Conservation (phyloP, 2,888 invertebrate genomes). For the Philopedon plagiatum region DNA sequence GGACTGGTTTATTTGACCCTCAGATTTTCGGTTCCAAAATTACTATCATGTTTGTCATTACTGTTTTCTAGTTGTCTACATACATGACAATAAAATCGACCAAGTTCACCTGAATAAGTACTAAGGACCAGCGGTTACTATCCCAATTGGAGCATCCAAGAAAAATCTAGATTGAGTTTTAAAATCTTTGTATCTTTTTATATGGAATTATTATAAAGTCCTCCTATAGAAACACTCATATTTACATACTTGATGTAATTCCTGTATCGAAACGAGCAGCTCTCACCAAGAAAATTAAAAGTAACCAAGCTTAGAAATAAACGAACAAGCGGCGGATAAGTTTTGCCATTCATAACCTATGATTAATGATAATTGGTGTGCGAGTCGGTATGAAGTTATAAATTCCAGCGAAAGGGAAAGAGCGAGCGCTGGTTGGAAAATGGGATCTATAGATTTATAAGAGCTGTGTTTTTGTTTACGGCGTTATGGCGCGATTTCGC, state of each 20-base stretch:
- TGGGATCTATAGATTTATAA: constrained; percentile 60
- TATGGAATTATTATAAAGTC: too few relatives aligned
- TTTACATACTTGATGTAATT: not conserved
- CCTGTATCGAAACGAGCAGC: not conserved
- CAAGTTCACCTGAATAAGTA: too few relatives aligned
- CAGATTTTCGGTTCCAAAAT: too few relatives aligned
- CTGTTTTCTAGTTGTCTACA: too few relatives aligned
- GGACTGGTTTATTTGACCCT: too few relatives aligned
- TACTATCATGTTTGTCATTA: too few relatives aligned
- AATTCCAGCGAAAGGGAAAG: constrained; percentile 58
- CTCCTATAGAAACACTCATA: not conserved
- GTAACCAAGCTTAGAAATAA: constrained; percentile 18
- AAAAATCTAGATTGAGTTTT: too few relatives aligned
- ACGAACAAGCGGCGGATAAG: constrained; percentile 63
- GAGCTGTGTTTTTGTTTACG: constrained; percentile 64
- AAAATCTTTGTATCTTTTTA: too few relatives aligned
- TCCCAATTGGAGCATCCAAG: too few relatives aligned
- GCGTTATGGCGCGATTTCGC: constrained; percentile 56
- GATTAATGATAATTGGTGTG: constrained; percentile 68
- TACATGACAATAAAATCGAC: too few relatives aligned
- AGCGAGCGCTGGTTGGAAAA: constrained; percentile 9
- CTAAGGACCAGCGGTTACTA: too few relatives aligned
- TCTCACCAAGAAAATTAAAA: constrained; percentile 16
- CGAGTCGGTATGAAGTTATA: constrained; percentile 65
- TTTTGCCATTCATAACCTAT: constrained; percentile 68